A percentile compares a stretch with the other conserved stretches of the same genome.
Conservation (phyloP, 2,888 invertebrate genomes). For the Stenichneumon culpator region DNA sequence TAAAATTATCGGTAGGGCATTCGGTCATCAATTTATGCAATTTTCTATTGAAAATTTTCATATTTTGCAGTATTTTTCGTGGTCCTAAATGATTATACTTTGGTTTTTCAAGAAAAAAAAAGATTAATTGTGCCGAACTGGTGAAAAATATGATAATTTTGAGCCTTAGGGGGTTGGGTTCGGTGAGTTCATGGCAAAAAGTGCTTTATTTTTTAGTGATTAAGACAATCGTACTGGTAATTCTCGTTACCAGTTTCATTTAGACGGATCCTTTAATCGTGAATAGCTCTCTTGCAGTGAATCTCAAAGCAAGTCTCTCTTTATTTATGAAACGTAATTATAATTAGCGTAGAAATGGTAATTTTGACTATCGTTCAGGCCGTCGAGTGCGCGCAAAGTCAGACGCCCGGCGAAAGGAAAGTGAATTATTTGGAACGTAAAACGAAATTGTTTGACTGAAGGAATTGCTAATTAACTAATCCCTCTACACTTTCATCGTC, state of each 20-base stretch:
- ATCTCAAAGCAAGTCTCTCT: conserved; percentile 9
- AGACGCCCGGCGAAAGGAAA: background rate
- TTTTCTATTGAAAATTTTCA: background rate
- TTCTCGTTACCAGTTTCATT: background rate
- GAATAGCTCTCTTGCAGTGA: background rate
- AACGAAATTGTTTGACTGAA: background rate
- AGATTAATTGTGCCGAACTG: background rate
- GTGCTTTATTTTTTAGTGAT: background rate
- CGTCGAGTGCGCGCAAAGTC: background rate
- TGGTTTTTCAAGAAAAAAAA: background rate
- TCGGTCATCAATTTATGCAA: background rate
- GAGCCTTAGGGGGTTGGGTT: background rate
- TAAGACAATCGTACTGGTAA: background rate
- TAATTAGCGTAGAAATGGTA: conserved; percentile 11
- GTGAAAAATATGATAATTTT: background rate
- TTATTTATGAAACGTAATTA: conserved; percentile 9
- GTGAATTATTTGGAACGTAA: background rate
- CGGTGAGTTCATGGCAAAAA: background rate
- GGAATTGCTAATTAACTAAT: background rate
- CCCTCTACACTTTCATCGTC: background rate
- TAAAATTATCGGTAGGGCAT: background rate
- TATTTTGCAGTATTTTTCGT: background rate
- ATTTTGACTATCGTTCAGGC: background rate
- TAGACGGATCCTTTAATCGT: background rate
- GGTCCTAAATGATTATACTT: background rate